Evolutionary conservation across 1,140 invertebrate species (phyloP).

Genomic region (Heterodera schachtii): DNA sequence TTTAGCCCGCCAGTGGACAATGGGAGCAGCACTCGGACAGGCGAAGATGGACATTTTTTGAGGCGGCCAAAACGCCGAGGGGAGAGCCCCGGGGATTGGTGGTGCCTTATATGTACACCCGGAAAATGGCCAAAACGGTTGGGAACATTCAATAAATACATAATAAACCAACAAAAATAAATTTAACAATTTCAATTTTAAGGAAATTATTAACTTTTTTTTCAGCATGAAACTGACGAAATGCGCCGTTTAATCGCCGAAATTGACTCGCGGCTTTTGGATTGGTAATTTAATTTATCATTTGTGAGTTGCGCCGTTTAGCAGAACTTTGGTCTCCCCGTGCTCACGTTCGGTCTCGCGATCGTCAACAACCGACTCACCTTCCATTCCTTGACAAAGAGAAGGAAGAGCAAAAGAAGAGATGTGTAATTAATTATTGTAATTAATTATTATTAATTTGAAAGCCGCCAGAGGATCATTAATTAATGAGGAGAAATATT

Average conservation of each 20-base stretch:
- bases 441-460: no score
- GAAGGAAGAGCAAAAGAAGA: no score
- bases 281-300: constrained; percentile 32
- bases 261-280: constrained; percentile 52
- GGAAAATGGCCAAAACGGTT: constrained; percentile 46
- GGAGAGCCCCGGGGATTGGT: constrained; percentile 56
- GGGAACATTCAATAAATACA: constrained; percentile 17
- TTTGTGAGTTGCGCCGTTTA: not conserved
- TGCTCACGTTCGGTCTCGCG: constrained; percentile 46
- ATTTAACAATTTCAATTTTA: constrained; percentile 4
- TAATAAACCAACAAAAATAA: constrained; percentile 17
- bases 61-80: constrained; percentile 55
- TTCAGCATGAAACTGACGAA: constrained; percentile 59
- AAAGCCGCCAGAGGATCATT: no score
- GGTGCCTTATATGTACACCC: constrained; percentile 53
- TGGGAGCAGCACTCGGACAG: constrained; percentile 6
- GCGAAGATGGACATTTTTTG: constrained; percentile 58
- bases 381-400: not conserved
- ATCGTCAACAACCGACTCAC: constrained; percentile 25
- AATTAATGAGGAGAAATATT: no score
- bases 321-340: constrained; percentile 49
- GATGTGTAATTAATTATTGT: no score
- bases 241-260: constrained; percentile 54
- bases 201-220: not conserved
- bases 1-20: not conserved